phyloP scores from a whole-genome alignment of 2,113 vertebrate genomes.

The Python bivittatus region DNA sequence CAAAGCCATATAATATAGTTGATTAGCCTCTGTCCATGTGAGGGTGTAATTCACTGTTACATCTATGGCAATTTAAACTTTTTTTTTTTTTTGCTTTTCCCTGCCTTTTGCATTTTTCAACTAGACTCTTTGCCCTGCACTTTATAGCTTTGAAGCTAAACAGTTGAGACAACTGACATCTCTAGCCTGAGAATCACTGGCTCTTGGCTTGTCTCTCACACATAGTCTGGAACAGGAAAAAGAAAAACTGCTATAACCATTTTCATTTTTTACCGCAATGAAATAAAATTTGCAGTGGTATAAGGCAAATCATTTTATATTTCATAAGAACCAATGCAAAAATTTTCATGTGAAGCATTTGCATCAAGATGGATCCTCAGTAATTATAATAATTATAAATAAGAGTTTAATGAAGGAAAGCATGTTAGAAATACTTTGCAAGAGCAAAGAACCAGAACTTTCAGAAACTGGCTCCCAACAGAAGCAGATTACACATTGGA shows the following conservation, averaged over 20 bases:
- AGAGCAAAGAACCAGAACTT: not conserved
- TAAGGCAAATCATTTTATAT: not conserved
- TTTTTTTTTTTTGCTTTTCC: not conserved
- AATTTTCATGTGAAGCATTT: not conserved
- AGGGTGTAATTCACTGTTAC: not conserved
- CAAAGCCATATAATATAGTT: not conserved
- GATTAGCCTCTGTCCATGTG: not conserved
- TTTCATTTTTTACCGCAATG: not conserved
- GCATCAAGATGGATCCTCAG: not conserved
- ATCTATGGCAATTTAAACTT: not conserved
- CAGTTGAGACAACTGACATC: not conserved
- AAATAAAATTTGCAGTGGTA: not conserved
- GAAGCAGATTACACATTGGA: not conserved
- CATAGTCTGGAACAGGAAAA: not conserved
- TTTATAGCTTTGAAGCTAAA: not conserved
- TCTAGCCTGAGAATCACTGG: not conserved
- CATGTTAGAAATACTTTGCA: not conserved
- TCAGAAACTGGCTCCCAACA: not conserved
- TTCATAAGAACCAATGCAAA: not conserved
- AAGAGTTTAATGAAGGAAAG: not conserved
- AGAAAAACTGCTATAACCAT: not conserved
- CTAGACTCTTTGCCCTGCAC: not conserved
- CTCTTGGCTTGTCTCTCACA: not conserved
- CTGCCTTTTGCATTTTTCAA: not conserved
- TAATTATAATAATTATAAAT: not conserved